Conservation (phyloP, 2,888 invertebrate genomes). For the Orthonevra nobilis region DNA sequence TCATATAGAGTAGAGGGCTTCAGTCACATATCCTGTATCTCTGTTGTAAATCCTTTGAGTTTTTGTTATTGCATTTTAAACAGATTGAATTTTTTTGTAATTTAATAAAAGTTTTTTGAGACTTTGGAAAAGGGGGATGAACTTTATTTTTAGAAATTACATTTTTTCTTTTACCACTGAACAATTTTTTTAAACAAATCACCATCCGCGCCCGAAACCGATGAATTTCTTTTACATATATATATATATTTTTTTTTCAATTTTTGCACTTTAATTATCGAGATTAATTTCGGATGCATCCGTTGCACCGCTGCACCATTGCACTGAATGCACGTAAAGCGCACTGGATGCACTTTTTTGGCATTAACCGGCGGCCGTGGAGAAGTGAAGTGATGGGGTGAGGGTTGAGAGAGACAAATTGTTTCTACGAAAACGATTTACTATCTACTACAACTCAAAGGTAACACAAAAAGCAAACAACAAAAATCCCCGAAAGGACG, state of each 20-base stretch:
- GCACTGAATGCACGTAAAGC: too few species aligned
- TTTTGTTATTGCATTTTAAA: constrained; percentile 6
- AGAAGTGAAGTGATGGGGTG: too few species aligned
- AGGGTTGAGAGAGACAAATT: background rate
- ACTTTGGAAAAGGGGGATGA: constrained; percentile 13
- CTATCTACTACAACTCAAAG: constrained; percentile 54
- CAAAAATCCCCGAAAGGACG: constrained; percentile 58
- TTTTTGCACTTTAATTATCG: constrained; percentile 32
- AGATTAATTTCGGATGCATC: constrained; percentile 15
- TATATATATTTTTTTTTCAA: constrained; percentile 6
- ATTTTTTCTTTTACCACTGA: background rate
- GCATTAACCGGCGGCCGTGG: too few species aligned
- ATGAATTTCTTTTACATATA: constrained; percentile 20
- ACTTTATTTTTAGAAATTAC: background rate
- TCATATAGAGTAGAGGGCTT: constrained; percentile 9
- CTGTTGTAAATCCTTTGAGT: constrained; percentile 5
- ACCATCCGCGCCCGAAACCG: constrained; percentile 27
- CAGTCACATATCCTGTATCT: constrained; percentile 38
- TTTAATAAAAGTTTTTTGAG: constrained; percentile 34
- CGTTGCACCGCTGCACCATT: constrained; percentile 24
- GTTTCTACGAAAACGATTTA: constrained; percentile 15
- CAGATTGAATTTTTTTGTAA: constrained; percentile 2
- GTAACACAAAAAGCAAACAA: constrained; percentile 56
- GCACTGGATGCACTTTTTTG: too few species aligned
- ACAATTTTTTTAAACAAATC: background rate